Base-by-base conservation (phyloP, 2,113 vertebrate genomes). In the Myocastor coypus region DNA sequence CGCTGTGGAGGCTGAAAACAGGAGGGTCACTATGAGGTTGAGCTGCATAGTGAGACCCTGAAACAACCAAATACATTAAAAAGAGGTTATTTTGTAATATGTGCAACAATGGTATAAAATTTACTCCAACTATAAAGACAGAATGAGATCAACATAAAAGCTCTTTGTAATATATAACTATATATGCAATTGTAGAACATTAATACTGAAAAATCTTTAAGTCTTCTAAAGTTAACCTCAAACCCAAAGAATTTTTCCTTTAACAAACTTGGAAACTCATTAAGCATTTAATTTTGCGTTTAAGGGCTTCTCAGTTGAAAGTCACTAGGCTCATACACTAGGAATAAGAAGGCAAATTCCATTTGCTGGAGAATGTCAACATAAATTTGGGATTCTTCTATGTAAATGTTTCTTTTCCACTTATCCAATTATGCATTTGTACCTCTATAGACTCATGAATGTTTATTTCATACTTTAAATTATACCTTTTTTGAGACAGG, bases 191-290 rank as follows among this genome's bases (percentile, higher is more conserved):
- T 69, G 92, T 1, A 94, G 30, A 96, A 91, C 20, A 82, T 42
- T 86, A 94, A 68, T 32, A 86, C 63, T 82, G 32, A 37, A 94
- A 89, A 94, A 91, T 73, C 82, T 84, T 96, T 95, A 19, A 83
- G 32, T 88, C 50, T 95, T 92, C 40, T 84, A 80, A 94, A 52
- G 30, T 75, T 92, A 95, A 91, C 9, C 32, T 50, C 75, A 77
- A 22, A 22, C 19, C 16, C 37, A 89, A 82, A 94, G 34, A 92
- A 52, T 80, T n/a, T 30, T 20, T 68, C 26, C 17, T 82, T 94
- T 11, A 92, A 68, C 40, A 81, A 77, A 95, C 11, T 64, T 69
- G 57, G 84, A 94, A 92, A 91, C 86, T 87, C 75, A 91, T 71
- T 88, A 95, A 92, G 30, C 30, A 63, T 91, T 57, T 40, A 87